Evolutionary conservation across 2,888 invertebrate genomes (phyloP), one percentile per base, ranked within the genome.

Genomic region (Dinocampus coccinellae): DNA sequence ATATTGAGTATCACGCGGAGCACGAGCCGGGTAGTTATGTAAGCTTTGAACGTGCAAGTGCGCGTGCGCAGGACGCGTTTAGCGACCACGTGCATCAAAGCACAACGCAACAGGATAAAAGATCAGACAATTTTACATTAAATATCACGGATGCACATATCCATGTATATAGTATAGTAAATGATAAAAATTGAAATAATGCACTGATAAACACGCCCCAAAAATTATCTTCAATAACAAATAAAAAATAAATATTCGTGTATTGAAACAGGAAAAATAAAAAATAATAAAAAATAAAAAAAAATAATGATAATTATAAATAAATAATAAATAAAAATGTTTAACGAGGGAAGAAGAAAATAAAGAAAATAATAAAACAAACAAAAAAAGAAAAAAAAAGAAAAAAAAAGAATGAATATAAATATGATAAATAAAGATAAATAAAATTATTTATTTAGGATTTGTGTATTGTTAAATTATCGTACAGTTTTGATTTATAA

Each of bases 1-100:
- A n/a, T n/a, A n/a, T n/a, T 52, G 22, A 22, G 53, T 52, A 22
- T 52, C 16, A 55, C 52, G 39, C 36, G 33, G 42, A 67, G 66
- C 71, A 71, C 61, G 66, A 71, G 61, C 70, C 58, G 64, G 52
- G 57, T 53, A 33, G 60, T 71, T 71, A 71, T 61, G 66, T 71
- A 71, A 71, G 33, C 52, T 22, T 53, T n/a, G 52, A 55, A 58
- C 58, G 47, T 58, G 39, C 3, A 55, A 39, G n/a, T 22, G 64
- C 71, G 71, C 66, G 60, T 66, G 71, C 66, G 66, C 61, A 61
- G 2, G 47, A 66, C 71, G 39, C 29, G 63, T 29, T 29, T n/a
- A 20, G 34, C 24, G 39, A 55, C 65, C 66, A 66, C 66, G 66
- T 66, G 47, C 52, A 65, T 24, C 52, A 64, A 13, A 70, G 60